Evolutionary conservation across 2,888 invertebrate species (phyloP), one percentile per base, ranked within the genome.

Genomic region (Opisthograptis luteolata): DNA sequence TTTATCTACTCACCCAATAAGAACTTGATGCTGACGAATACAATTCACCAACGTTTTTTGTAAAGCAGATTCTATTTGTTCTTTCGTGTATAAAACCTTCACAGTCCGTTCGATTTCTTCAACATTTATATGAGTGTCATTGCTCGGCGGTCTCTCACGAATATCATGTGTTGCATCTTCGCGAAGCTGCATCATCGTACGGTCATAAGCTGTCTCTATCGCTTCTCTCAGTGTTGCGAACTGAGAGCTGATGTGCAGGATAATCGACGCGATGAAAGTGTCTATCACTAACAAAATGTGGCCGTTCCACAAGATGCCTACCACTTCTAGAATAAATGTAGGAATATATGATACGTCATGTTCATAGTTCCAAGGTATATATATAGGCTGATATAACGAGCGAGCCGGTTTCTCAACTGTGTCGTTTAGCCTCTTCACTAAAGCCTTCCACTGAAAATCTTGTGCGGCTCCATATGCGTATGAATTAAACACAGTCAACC

Each of bases 271-370:
- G 49, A 90, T 86, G 50, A 89, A 85, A 0, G 89, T 88, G 52
- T 90, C 89, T 36, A 89, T 86, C 0, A 77, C 78, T 84, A 90
- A 84, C 6, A 90, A 85, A 22, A 90, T 89, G 37, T 89, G 88
- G 1, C 89, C 89, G 0, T 88, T 90, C 89, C 89, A 90, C 10
- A 90, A 58, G 15, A 90, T 60, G 0, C 89, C 89, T 1, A 84
- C 58, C 6, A 86, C 84, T 65, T 88, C 89, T 8, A 90, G 59
- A 1, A 81, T 62, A 53, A 85, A 87, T 0, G 89, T 85, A 2
- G 74, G 70, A 42, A 87, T 76, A 35, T 77, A 89, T 0, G 79
- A 70, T 9, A 34, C 44, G 19, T 89, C 84, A 17, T 67, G 64
- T 55, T 89, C 84, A 57, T 85, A 87, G 15, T 73, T 64, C 89